Evolutionary conservation across 1,140 invertebrate species (phyloP), one percentile per base, ranked within the genome.

Genomic region (Polypedilum pembai): DNA sequence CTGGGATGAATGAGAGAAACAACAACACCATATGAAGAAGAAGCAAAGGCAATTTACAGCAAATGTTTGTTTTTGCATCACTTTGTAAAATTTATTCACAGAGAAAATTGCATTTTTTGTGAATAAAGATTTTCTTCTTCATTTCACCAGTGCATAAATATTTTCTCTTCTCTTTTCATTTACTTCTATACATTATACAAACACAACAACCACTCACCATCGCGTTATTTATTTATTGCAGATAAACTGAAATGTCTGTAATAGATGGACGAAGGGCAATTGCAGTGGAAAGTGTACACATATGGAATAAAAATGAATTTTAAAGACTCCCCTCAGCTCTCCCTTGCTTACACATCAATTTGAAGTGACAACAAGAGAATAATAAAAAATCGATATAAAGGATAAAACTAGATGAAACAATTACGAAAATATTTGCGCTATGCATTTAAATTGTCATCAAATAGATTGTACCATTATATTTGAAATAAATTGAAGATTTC

Each of bases 381-480:
- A 41, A 8, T 45, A 45, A 45, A 45, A 45, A 45, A 45, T 45
- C 41, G 15, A 45, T 45, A 45, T 45, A 1, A 2, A 45, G 40
- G 10, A 15, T 10, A 56, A 56, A 33, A 33, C 24, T 1, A 33
- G 1, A 33, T 33, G 12, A 56, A 56, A n/a, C 45, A 56, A 56
- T 56, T 56, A 56, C 4, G 45, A 56, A 56, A 56, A 56, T 56
- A 56, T 15, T 56, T 56, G 45, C 8, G 45, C 8, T n/a, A 56
- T 56, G 45, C 45, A 56, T 56, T 56, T 56, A 56, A 56, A 56
- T 56, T 56, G 12, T 56, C 45, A 56, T 56, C 12, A 56, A 56
- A 12, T 1, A 56, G 12, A 33, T 33, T n/a, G n/a, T n/a, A n/a
- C n/a, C n/a, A 56, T 15, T 56, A n/a, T 12, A 56, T 56, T 56